phyloP scores from a whole-genome alignment of 2,888 invertebrate species.

The Tupiocoris notatus region DNA sequence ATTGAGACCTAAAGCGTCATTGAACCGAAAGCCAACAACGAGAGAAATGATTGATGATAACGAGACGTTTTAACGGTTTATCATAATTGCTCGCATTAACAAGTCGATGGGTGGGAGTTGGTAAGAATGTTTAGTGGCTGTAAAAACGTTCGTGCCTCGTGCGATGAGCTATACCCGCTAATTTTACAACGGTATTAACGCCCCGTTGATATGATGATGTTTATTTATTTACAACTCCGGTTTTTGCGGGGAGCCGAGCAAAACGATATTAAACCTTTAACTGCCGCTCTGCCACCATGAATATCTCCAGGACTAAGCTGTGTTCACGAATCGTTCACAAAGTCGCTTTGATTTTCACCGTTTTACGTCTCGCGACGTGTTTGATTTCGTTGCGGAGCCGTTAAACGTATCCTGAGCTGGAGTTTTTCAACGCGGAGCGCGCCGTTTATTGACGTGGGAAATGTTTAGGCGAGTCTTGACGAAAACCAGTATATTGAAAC shows the following conservation, averaged over 20 bases:
- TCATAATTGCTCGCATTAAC: slow-evolving; percentile 32
- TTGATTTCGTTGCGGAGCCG: background rate
- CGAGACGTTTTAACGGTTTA: slow-evolving; percentile 28
- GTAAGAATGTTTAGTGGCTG: slow-evolving; percentile 38
- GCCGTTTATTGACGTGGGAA: background rate
- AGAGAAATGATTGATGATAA: slow-evolving; percentile 16
- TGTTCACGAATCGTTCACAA: background rate
- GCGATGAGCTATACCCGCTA: slow-evolving; percentile 29
- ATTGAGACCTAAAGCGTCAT: background rate
- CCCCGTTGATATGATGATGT: slow-evolving; percentile 34
- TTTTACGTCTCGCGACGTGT: background rate
- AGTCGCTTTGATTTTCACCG: background rate
- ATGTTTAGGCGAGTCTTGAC: background rate
- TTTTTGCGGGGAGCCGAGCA: slow-evolving; percentile 9
- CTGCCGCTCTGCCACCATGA: slow-evolving; percentile 8
- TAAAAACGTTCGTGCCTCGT: slow-evolving; percentile 14
- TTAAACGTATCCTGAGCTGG: background rate
- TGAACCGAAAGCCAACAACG: background rate
- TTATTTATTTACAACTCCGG: slow-evolving; percentile 40
- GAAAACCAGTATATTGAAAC: background rate
- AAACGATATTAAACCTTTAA: slow-evolving; percentile 32
- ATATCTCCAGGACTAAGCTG: background rate
- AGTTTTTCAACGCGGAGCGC: background rate
- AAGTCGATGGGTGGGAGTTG: slow-evolving; percentile 8
- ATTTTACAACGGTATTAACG: slow-evolving; percentile 39